A percentile compares a stretch with the other conserved stretches of the same genome.
Conservation (phyloP, 2,797 vertebrate species). For the Lutjanus argentimaculatus region DNA sequence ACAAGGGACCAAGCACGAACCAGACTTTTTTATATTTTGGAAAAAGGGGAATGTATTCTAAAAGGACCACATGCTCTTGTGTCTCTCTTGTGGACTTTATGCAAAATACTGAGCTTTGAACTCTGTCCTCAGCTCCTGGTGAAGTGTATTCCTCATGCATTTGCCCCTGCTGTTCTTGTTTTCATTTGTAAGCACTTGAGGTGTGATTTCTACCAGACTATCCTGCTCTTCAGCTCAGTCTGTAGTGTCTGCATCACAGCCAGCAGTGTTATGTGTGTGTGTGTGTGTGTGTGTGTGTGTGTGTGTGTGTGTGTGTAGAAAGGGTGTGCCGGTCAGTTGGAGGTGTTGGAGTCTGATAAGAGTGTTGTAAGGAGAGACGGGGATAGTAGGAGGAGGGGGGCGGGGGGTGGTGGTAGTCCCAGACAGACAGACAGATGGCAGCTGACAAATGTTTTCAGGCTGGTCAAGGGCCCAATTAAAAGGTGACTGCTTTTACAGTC, state of each 20-base stretch:
- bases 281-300: constrained; percentile 43
- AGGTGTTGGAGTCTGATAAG: constrained; percentile 84
- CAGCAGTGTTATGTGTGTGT: constrained; percentile 41
- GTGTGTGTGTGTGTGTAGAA: constrained; percentile 19
- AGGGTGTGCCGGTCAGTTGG: constrained; percentile 58
- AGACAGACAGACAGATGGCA: constrained; percentile 87
- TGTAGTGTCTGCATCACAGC: constrained; percentile 50
- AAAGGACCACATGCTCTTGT: constrained; percentile 35
- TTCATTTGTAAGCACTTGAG: constrained; percentile 81
- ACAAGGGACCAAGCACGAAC: constrained; percentile 48
- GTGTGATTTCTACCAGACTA: constrained; percentile 56
- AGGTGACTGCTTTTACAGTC: constrained; percentile 82
- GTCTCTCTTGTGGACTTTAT: constrained; percentile 49
- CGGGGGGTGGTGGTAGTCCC: constrained; percentile 50
- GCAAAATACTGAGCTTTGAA: constrained; percentile 52
- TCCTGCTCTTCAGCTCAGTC: constrained; percentile 28
- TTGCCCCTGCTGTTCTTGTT: constrained; percentile 59
- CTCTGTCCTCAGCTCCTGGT: constrained; percentile 17
- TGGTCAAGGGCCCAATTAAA: constrained; percentile 77
- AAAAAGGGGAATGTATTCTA: constrained; percentile 59
- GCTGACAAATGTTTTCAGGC: constrained; percentile 86
- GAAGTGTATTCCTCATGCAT: constrained; percentile 53
- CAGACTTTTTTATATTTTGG: constrained; percentile 4
- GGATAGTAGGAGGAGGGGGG: constrained; percentile 28
- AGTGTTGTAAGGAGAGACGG: constrained; percentile 71